Conservation (phyloP, 2,888 invertebrate species). For the Anorthoa munda region DNA sequence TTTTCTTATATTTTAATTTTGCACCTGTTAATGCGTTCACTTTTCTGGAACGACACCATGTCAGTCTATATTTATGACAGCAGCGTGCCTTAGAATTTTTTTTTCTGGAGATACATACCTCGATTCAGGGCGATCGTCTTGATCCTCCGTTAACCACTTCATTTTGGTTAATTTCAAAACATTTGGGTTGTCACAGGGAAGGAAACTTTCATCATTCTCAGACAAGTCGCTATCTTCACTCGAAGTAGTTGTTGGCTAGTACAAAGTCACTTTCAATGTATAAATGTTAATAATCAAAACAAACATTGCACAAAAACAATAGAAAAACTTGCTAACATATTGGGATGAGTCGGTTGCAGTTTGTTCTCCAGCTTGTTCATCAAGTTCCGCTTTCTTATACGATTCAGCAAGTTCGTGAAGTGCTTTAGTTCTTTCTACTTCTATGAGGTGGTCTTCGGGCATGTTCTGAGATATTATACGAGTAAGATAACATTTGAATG, state of each 20-base stretch:
- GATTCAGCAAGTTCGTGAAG: slow-evolving; percentile 80
- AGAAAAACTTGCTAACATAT: slow-evolving; percentile 65
- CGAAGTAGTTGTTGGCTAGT: slow-evolving; percentile 69
- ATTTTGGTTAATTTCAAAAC: slow-evolving; percentile 84
- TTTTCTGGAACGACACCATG: slow-evolving; percentile 83
- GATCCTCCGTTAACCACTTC: slow-evolving; percentile 85
- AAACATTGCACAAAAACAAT: slow-evolving; percentile 35
- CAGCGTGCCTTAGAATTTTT: slow-evolving; percentile 5
- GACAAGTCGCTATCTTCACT: slow-evolving; percentile 69
- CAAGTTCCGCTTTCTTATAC: slow-evolving; percentile 65
- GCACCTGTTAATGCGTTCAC: slow-evolving; percentile 86
- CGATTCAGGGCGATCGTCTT: slow-evolving; percentile 77
- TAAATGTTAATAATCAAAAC: slow-evolving; percentile 30
- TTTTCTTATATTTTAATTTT: slow-evolving; percentile 70
- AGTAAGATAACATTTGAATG: not conserved
- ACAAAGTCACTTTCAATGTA: slow-evolving; percentile 52
- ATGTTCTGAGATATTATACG: slow-evolving; percentile 63
- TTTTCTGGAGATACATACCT: slow-evolving; percentile 74
- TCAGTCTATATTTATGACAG: slow-evolving; percentile 64
- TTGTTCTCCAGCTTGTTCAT: slow-evolving; percentile 53
- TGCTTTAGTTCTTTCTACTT: slow-evolving; percentile 84
- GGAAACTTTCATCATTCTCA: slow-evolving; percentile 64
- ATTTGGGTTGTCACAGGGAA: slow-evolving; percentile 74
- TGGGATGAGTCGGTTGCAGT: slow-evolving; percentile 60
- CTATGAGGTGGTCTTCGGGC: slow-evolving; percentile 73